Percentiles rank a stretch among this genome's conserved stretches.
phyloP scores from a whole-genome alignment of 2,797 vertebrate species.

The Lophotriccus pileatus region DNA sequence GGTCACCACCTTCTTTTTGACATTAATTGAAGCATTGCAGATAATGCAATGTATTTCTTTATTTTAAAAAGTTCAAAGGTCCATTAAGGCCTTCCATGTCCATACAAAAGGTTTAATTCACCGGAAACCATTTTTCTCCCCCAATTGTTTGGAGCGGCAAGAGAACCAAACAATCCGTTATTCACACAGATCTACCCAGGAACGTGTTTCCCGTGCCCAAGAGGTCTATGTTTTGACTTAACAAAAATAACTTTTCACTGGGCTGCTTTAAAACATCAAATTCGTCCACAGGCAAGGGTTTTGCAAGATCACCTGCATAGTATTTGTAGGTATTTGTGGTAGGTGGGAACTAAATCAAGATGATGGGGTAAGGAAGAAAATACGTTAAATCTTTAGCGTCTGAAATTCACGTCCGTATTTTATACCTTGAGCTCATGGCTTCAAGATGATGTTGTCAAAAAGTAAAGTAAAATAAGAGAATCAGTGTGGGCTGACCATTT shows the following conservation, averaged over 20 bases:
- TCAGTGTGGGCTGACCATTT: rapidly evolving
- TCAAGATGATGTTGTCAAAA: background rate
- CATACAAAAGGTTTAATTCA: conserved; percentile 48
- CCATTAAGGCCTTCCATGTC: conserved; percentile 43
- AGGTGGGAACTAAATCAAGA: background rate
- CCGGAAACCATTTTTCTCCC: conserved; percentile 69
- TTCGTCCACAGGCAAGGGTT: background rate
- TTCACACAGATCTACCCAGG: conserved; percentile 60
- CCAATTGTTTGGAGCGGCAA: conserved; percentile 42
- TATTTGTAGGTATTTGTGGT: background rate
- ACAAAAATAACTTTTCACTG: background rate
- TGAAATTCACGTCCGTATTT: background rate
- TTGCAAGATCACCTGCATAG: rapidly evolving
- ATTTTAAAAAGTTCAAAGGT: conserved; percentile 59
- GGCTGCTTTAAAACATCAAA: background rate
- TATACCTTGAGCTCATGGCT: background rate
- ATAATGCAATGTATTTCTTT: conserved; percentile 39
- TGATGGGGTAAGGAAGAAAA: rapidly evolving
- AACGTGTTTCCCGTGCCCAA: conserved; percentile 12
- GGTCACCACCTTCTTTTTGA: conserved; percentile 39
- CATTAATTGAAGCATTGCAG: conserved; percentile 8
- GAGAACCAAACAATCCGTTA: conserved; percentile 57
- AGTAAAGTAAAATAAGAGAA: background rate
- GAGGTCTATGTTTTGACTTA: background rate
- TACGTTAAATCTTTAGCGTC: rapidly evolving